phyloP scores from a whole-genome alignment of 2,888 invertebrate genomes.

The Lottia scabra region DNA sequence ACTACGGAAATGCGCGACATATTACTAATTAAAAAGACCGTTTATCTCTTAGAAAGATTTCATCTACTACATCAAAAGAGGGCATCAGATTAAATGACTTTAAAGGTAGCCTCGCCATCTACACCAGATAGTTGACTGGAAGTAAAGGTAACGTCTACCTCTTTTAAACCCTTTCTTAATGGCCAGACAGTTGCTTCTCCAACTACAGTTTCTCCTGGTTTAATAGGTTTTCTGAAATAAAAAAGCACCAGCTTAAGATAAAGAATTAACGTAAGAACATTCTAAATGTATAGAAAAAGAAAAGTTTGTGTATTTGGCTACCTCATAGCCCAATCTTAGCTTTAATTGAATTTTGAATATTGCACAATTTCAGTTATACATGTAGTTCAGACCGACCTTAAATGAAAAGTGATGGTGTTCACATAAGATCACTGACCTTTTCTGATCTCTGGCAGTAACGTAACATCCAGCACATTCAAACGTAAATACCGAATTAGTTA shows the following conservation, averaged over 20 bases:
- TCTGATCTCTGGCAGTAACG: slow-evolving; percentile 26
- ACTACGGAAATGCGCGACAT: too few relatives aligned
- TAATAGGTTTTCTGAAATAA: slow-evolving; percentile 47
- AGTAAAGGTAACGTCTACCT: slow-evolving; percentile 48
- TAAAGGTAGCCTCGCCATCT: slow-evolving; percentile 34
- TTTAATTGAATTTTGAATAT: too few relatives aligned
- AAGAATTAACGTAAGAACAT: too few relatives aligned
- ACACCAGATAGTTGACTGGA: slow-evolving; percentile 45
- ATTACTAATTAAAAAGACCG: too few relatives aligned
- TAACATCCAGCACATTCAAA: slow-evolving; percentile 74
- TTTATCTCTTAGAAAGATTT: too few relatives aligned
- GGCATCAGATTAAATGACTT: slow-evolving; percentile 22
- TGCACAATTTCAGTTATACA: too few relatives aligned
- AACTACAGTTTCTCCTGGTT: slow-evolving; percentile 43
- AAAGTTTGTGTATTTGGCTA: too few relatives aligned
- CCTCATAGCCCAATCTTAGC: too few relatives aligned
- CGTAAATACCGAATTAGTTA: slow-evolving; percentile 80
- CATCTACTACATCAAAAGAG: too few relatives aligned
- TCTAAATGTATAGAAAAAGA: too few relatives aligned
- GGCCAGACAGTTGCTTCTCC: slow-evolving; percentile 41
- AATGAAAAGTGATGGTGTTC: background rate
- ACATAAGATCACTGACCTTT: slow-evolving; percentile 29
- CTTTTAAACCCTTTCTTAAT: slow-evolving; percentile 37
- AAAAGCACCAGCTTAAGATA: too few relatives aligned
- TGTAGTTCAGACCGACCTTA: too few relatives aligned